Evolutionary conservation across 2,888 invertebrate species (phyloP).

Genomic region (Smittia aterrima): DNA sequence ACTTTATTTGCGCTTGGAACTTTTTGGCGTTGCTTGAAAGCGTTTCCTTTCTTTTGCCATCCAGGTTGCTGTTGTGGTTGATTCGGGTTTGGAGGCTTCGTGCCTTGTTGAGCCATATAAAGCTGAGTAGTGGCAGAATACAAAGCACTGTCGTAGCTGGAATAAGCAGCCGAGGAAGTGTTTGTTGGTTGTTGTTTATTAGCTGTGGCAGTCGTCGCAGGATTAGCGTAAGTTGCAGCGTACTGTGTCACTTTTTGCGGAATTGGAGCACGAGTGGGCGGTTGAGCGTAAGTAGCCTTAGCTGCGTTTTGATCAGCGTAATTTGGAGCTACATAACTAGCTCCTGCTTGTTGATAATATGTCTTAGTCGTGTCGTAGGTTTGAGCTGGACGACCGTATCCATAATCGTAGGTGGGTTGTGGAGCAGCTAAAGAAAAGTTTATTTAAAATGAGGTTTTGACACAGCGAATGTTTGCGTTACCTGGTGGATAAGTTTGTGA

Average conservation of each 20-base stretch:
- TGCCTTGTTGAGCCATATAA: slow-evolving; percentile 82
- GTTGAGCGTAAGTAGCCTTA: slow-evolving; percentile 58
- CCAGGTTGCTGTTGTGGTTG: slow-evolving; percentile 50
- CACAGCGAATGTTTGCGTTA: not conserved
- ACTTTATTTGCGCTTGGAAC: slow-evolving; percentile 75
- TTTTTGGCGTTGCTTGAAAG: slow-evolving; percentile 61
- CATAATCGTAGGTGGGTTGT: slow-evolving; percentile 66
- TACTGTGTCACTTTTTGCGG: slow-evolving; percentile 59
- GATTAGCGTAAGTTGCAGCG: slow-evolving; percentile 2
- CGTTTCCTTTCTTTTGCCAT: slow-evolving; percentile 51
- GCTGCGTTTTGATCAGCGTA: slow-evolving; percentile 48
- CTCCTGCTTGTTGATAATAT: slow-evolving; percentile 78
- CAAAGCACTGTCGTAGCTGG: slow-evolving; percentile 91
- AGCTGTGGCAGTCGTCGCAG: not conserved
- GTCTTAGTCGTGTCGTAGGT: slow-evolving; percentile 81
- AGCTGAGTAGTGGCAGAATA: slow-evolving; percentile 88
- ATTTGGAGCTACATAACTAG: slow-evolving; percentile 55
- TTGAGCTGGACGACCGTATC: slow-evolving; percentile 65
- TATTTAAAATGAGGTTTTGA: not conserved
- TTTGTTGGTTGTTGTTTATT: slow-evolving; percentile 50
- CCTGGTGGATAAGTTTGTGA: slow-evolving; percentile 27
- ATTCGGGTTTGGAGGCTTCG: slow-evolving; percentile 54
- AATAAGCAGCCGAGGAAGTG: slow-evolving; percentile 68
- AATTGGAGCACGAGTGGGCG: slow-evolving; percentile 64
- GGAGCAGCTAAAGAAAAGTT: slow-evolving; percentile 51